A percentile compares a stretch with the other conserved stretches of the same genome.
Evolutionary conservation across 2,113 vertebrate species (phyloP).

Genomic region (Brachirus orientalis): DNA sequence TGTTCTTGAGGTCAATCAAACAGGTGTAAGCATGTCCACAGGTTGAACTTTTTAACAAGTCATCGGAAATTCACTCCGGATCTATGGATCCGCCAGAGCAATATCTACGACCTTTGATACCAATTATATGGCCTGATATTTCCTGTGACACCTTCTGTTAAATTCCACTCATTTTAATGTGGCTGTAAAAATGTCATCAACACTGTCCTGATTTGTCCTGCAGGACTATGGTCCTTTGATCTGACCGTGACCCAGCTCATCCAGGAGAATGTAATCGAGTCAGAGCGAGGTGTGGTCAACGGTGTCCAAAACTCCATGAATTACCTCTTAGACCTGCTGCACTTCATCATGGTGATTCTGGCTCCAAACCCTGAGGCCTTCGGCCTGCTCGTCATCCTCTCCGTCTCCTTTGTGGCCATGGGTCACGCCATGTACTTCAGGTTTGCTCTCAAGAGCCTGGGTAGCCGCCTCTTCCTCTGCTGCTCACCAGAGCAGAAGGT

Average conservation of each 20-base stretch:
- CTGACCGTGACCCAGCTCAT: slow-evolving; percentile 97
- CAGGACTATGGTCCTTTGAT: slow-evolving; percentile 99
- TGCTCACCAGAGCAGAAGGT: slow-evolving; percentile 81
- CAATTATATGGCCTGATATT: slow-evolving; percentile 33
- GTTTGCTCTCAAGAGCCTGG: slow-evolving; percentile 91
- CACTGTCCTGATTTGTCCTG: slow-evolving; percentile 18
- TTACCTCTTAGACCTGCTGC: slow-evolving; percentile 96
- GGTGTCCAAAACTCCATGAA: slow-evolving; percentile 99
- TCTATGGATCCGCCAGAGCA: slow-evolving; percentile 21
- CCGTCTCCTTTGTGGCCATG: slow-evolving; percentile 96
- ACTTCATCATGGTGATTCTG: slow-evolving; percentile 99
- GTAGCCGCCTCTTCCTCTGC: slow-evolving; percentile 88
- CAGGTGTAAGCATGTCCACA: neutral
- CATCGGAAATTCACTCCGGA: neutral
- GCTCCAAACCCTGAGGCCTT: slow-evolving; percentile 97
- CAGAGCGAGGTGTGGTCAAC: slow-evolving; percentile 96
- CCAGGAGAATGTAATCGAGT: slow-evolving; percentile 96
- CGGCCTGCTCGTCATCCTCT: slow-evolving; percentile 95
- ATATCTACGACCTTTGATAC: slow-evolving; percentile 74
- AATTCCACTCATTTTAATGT: slow-evolving; percentile 16
- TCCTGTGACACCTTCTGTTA: slow-evolving; percentile 4
- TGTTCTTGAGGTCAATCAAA: slow-evolving; percentile 6
- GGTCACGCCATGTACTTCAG: slow-evolving; percentile 97
- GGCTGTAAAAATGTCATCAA: slow-evolving; percentile 33
- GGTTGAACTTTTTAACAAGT: slow-evolving; percentile 19